Evolutionary conservation across 2,888 invertebrate species (phyloP), one percentile per base, ranked within the genome.

Genomic region (Catocala nupta): DNA sequence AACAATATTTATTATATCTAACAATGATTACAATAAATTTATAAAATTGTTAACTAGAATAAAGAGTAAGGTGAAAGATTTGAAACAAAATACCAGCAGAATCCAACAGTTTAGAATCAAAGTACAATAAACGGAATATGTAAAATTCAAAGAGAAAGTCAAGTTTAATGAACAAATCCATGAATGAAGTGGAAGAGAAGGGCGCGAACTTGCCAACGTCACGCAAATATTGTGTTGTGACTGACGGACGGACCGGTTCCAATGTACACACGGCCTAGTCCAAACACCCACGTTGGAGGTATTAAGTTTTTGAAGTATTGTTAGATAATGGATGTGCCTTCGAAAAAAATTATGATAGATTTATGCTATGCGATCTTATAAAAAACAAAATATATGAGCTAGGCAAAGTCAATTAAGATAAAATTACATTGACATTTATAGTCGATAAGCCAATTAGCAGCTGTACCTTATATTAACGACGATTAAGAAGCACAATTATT

Each of bases 181-280:
- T 90, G 86, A 90, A 90, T 89, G 87, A 83, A 83, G 75, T 78
- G 67, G 74, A 77, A 72, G 71, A 78, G 79, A 82, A 82, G 80
- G 79, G 82, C 78, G 80, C 80, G 77, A 79, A 78, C 74, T 77
- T 80, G 79, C 81, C 78, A 82, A 77, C 83, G 81, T 85, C 84
- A 86, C 81, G 90, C 89, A 90, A 91, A 91, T 87, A 90, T 86
- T 87, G 84, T 86, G 81, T 84, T 85, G 83, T 86, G 85, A 87
- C 78, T 81, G 85, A 83, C 83, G 72, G 71, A 82, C 73, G 58
- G 82, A 91, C 91, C 90, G 91, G 91, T 91, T 90, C 76, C 62
- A 81, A 81, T 81, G 83, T 83, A 86, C 84, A 89, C 82, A 86
- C 63, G 71, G 75, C 76, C 75, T 72, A 79, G 79, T 73, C 79